phyloP scores from a whole-genome alignment of 2,888 invertebrate species.

The Drosophila pegasa region DNA sequence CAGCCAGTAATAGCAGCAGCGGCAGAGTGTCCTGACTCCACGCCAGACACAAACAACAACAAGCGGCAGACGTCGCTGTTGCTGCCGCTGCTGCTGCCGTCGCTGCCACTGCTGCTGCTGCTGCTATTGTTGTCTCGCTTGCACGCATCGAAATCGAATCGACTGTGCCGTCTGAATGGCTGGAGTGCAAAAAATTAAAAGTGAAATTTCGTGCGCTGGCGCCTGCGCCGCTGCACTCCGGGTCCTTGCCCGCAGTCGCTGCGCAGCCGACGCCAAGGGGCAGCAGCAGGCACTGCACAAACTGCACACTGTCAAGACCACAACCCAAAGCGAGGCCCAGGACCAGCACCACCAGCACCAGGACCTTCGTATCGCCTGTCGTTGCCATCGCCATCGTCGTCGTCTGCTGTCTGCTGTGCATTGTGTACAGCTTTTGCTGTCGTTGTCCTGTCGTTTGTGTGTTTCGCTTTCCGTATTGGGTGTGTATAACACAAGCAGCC shows the following conservation, averaged over 20 bases:
- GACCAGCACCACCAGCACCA: conserved; percentile 25
- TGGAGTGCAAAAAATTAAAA: conserved; percentile 83
- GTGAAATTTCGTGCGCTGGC: conserved; percentile 83
- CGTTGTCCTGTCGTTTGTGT: conserved; percentile 68
- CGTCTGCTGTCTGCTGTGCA: conserved; percentile 25
- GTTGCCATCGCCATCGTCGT: conserved; percentile 13
- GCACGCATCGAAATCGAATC: conserved; percentile 49
- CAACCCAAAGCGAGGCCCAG: conserved; percentile 57
- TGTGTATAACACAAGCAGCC: conserved; percentile 75
- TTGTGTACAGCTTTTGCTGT: conserved; percentile 60
- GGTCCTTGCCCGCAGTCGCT: conserved; percentile 81
- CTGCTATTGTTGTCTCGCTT: conserved; percentile 64
- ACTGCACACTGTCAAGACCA: conserved; percentile 81
- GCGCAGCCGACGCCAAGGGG: conserved; percentile 50
- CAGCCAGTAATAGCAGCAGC: conserved; percentile 48
- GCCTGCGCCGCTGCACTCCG: conserved; percentile 67
- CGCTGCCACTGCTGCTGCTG: conserved; percentile 15
- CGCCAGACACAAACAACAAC: conserved; percentile 71
- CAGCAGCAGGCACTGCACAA: conserved; percentile 22
- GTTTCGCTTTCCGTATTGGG: conserved; percentile 84
- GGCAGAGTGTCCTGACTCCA: conserved; percentile 45
- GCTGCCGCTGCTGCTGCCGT: conserved; percentile 10
- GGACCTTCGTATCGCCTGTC: conserved; percentile 66
- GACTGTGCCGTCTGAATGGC: conserved; percentile 62
- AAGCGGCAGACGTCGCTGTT: conserved; percentile 25